Conservation (phyloP, 2,797 vertebrate species). For the Pelobates cultripes region DNA sequence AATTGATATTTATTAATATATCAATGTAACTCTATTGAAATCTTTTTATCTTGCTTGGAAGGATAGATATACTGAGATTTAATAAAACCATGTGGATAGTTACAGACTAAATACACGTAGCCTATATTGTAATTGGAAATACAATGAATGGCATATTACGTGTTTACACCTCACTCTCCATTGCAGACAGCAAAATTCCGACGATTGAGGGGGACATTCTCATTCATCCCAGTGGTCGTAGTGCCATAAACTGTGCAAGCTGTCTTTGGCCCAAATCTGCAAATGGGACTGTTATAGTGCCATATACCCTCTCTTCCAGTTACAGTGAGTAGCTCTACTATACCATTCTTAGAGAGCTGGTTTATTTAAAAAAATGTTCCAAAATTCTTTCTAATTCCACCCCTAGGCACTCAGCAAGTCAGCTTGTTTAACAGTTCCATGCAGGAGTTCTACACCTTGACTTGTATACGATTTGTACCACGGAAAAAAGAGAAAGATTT, state of each 20-base stretch:
- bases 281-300: constrained; percentile 7
- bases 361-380: not conserved
- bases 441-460: constrained; percentile 24
- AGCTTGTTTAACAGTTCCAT: constrained; percentile 8
- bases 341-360: not conserved
- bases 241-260: not conserved
- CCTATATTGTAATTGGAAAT: not conserved
- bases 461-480: constrained; percentile 9
- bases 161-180: not conserved
- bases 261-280: constrained; percentile 21
- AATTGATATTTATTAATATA: too few species aligned
- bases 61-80: too few species aligned
- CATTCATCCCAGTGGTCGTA: not conserved
- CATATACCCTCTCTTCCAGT: not conserved
- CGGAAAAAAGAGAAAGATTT: constrained; percentile 7
- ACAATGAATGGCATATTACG: not conserved
- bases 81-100: too few species aligned
- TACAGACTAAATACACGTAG: too few species aligned
- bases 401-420: not conserved
- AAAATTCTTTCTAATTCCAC: too few species aligned
- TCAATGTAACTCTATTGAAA: too few species aligned
- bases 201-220: constrained; percentile 6
- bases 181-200: not conserved
- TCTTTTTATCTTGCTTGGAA: too few species aligned
- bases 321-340: not conserved